phyloP scores from a whole-genome alignment of 2,113 vertebrate species.

The Xiphias gladius region DNA sequence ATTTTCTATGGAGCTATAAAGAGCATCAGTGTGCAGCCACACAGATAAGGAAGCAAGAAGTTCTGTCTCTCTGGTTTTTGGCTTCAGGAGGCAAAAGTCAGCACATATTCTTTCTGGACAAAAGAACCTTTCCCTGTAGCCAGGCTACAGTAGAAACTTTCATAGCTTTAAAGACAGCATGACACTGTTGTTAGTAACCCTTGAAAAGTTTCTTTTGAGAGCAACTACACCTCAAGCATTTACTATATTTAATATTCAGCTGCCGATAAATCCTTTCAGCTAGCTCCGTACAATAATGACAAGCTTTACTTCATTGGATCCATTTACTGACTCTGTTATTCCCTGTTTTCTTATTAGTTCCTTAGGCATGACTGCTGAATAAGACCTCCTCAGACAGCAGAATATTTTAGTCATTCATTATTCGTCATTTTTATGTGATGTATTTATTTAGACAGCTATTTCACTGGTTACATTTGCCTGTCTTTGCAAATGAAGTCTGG shows the following conservation, averaged over 20 bases:
- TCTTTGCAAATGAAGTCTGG: constrained; percentile 12
- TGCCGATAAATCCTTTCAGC: constrained; percentile 29
- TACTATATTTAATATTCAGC: constrained; percentile 40
- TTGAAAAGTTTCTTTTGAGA: neutral
- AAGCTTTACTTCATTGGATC: constrained; percentile 18
- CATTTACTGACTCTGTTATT: constrained; percentile 40
- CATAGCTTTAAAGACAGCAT: neutral
- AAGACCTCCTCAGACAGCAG: constrained; percentile 15
- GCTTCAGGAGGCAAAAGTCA: neutral
- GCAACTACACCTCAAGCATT: neutral
- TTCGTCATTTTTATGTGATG: constrained; percentile 27
- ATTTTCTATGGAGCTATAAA: constrained; percentile 20
- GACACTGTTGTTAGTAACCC: neutral
- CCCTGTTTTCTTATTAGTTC: constrained; percentile 22
- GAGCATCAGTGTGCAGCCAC: neutral
- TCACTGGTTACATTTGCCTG: constrained; percentile 1
- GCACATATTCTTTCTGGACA: constrained; percentile 1
- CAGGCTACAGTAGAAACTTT: neutral
- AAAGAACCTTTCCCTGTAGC: neutral
- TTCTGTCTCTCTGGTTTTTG: constrained; percentile 7
- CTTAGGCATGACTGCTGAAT: constrained; percentile 11
- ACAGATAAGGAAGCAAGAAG: constrained; percentile 3
- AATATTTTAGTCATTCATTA: neutral
- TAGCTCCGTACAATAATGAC: constrained; percentile 22
- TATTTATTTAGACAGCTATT: neutral